Base-by-base conservation (phyloP, 2,113 vertebrate species). In the Prietella phreatophila region DNA sequence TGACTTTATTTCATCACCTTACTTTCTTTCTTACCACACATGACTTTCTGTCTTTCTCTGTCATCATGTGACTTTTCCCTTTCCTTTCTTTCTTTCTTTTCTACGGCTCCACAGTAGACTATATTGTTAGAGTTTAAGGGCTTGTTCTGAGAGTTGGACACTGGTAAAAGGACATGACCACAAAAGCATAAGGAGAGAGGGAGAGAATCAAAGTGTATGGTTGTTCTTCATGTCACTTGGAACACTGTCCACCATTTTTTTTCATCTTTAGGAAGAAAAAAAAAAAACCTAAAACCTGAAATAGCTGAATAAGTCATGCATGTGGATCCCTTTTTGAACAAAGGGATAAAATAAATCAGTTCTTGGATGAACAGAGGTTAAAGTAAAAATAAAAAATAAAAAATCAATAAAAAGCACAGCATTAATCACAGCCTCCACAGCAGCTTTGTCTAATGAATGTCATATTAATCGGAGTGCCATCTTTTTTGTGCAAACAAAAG, bases 401-500 rank as follows among this genome's bases (percentile, higher is more conserved):
- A 47, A 47, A 6, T 47, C 42, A 47, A 65, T 8, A 61, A 65
- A 65, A 33, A 33, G n/a, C 3, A 4, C 5, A 27, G 10, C 11
- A 50, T 30, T n/a, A 17, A 81, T 9, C 78, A 33, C n/a, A 25
- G 55, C 2, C 55, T 58, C 19, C 55, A 56, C 13, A 36, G 55
- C 6, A 39, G 80, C 56, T 36, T 82, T 19, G 60, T 25, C 33
- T 58, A 82, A 82, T 39, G 14, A 60, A 82, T 36, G 80, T 14
- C 19, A 9, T 47, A 75, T 90, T 71, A 76, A 81, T 67, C 42
- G 27, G 65, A 75, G 84, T 5, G 15, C 65, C n/a, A 42, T 39
- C 83, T 85, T 82, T 82, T 82, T 65, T 82, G 30, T 30, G 20
- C 58, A 87, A 85, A 87, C 19, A 63, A 58, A 85, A 56, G 65